Evolutionary conservation across 2,888 invertebrate genomes (phyloP).

Genomic region (Lasioglossum morio): DNA sequence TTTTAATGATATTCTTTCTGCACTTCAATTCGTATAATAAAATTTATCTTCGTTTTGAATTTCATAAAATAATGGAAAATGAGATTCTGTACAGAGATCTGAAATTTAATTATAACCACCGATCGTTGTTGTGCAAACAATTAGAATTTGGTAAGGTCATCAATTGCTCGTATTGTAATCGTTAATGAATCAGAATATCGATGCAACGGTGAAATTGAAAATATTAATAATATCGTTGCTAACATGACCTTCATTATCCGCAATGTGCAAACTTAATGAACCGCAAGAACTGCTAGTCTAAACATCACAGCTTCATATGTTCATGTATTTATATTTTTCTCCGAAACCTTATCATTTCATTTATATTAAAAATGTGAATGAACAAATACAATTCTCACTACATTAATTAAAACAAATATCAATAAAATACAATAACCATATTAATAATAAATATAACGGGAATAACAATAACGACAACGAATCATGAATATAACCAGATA

Average conservation of each 20-base stretch:
- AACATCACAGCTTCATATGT: background rate
- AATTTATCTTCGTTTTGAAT: background rate
- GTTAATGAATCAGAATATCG: background rate
- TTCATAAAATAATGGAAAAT: background rate
- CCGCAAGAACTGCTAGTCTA: background rate
- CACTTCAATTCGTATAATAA: background rate
- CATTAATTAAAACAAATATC: background rate
- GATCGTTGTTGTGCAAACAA: background rate
- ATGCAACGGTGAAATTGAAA: background rate
- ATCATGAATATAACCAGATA: background rate
- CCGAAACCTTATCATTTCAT: background rate
- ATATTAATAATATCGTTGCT: background rate
- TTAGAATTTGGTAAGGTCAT: background rate
- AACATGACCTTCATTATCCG: background rate
- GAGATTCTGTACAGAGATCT: background rate
- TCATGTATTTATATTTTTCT: background rate
- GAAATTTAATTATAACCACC: background rate
- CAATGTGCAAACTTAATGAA: background rate
- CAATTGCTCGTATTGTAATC: background rate
- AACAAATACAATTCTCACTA: background rate
- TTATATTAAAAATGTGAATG: background rate
- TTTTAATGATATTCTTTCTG: no score
- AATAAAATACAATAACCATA: background rate
- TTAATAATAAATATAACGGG: background rate
- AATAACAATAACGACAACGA: background rate